Percentiles rank a stretch among this genome's conserved stretches.
phyloP scores from a whole-genome alignment of 2,113 vertebrate genomes.

The Tretioscincus oriximinensis region DNA sequence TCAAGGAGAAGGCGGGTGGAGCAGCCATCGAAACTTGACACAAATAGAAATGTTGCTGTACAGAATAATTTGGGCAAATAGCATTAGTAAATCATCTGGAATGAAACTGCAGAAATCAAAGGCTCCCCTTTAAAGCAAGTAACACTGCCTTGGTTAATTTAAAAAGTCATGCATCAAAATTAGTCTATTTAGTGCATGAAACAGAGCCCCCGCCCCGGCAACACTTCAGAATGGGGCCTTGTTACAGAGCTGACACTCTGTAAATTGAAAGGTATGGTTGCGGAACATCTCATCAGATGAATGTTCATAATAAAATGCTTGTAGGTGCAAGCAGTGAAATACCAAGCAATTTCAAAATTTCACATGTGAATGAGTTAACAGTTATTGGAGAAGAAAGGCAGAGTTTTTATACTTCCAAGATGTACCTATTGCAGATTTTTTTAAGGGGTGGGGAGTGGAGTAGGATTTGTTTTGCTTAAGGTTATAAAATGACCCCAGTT shows the following conservation, averaged over 20 bases:
- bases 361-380: not conserved
- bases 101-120: slow-evolving; percentile 39
- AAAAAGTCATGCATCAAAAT: slow-evolving; percentile 65
- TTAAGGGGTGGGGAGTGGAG: not conserved
- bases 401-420: not conserved
- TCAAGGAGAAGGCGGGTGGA: not conserved
- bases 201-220: slow-evolving; percentile 29
- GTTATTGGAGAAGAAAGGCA: not conserved
- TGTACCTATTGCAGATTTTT: not conserved
- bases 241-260: slow-evolving; percentile 29
- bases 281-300: slow-evolving; percentile 19
- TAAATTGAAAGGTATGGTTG: slow-evolving; percentile 25
- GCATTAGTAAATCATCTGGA: slow-evolving; percentile 16
- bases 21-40: not conserved
- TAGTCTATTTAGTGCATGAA: slow-evolving; percentile 44
- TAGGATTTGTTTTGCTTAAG: not conserved
- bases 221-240: slow-evolving; percentile 31
- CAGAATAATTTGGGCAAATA: slow-evolving; percentile 36
- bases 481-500: too few species aligned
- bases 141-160: slow-evolving; percentile 59
- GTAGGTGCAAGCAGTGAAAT: not conserved
- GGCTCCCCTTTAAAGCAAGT: slow-evolving; percentile 37
- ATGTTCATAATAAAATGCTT: not conserved
- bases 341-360: not conserved
- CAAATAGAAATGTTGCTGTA: slow-evolving; percentile 41